phyloP scores from a whole-genome alignment of 2,113 vertebrate species.

The Xyrauchen texanus region DNA sequence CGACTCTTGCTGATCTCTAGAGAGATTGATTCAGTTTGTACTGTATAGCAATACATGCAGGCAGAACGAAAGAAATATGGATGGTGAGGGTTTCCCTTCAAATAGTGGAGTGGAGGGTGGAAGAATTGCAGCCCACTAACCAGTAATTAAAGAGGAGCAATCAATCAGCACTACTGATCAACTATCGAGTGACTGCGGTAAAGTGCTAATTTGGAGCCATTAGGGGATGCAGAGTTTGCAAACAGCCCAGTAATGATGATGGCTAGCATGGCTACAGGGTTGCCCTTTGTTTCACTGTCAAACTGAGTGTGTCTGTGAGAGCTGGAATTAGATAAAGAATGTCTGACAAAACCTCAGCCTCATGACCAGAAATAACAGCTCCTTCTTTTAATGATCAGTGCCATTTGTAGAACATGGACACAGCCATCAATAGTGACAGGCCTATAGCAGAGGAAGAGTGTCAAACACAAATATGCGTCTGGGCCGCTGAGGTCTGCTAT shows the following conservation, averaged over 20 bases:
- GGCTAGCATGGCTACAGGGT: conserved; percentile 74
- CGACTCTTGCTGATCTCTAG: too few relatives aligned
- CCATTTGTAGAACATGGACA: conserved; percentile 20
- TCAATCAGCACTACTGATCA: conserved; percentile 76
- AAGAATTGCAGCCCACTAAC: conserved; percentile 66
- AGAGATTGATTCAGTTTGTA: too few relatives aligned
- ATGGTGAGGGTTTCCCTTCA: conserved; percentile 55
- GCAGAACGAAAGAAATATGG: conserved; percentile 35
- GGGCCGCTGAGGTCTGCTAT: background rate
- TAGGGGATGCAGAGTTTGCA: conserved; percentile 80
- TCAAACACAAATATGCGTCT: background rate
- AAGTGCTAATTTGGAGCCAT: conserved; percentile 82
- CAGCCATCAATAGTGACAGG: background rate
- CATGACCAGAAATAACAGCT: conserved; percentile 32
- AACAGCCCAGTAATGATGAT: conserved; percentile 79
- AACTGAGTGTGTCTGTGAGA: conserved; percentile 54
- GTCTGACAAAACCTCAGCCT: background rate
- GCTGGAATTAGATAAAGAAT: conserved; percentile 35
- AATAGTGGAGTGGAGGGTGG: conserved; percentile 52
- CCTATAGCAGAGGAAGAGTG: background rate
- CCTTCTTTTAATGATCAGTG: conserved; percentile 31
- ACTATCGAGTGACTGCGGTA: conserved; percentile 74
- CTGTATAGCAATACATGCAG: background rate
- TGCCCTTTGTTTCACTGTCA: conserved; percentile 69
- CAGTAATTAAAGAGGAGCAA: conserved; percentile 78